phyloP scores from a whole-genome alignment of 1,140 invertebrate species.

The Temnothorax nylanderi region DNA sequence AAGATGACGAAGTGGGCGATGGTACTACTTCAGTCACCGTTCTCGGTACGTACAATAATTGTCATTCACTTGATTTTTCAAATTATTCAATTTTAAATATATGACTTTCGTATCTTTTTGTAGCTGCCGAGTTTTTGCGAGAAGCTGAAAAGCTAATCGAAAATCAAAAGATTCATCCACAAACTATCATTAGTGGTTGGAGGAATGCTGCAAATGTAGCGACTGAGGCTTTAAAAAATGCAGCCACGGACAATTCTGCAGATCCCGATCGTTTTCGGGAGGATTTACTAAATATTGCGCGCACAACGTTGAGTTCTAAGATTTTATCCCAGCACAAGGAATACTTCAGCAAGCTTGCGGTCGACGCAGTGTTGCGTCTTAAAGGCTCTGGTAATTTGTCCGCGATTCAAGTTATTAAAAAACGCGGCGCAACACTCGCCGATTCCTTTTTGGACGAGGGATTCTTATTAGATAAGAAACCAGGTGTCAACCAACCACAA shows the following conservation, averaged over 20 bases:
- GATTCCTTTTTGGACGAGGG: slow-evolving; percentile 99
- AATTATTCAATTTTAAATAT: not conserved
- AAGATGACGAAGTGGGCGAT: slow-evolving; percentile 99
- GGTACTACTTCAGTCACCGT: slow-evolving; percentile 99
- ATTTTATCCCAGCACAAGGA: slow-evolving; percentile 99
- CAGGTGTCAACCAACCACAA: slow-evolving; percentile 95
- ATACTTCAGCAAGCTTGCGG: slow-evolving; percentile 97
- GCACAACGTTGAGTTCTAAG: slow-evolving; percentile 99
- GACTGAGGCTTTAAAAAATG: slow-evolving; percentile 91
- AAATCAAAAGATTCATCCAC: slow-evolving; percentile 97
- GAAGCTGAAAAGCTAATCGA: slow-evolving; percentile 98
- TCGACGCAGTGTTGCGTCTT: slow-evolving; percentile 97
- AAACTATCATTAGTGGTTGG: slow-evolving; percentile 99
- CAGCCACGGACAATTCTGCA: slow-evolving; percentile 93
- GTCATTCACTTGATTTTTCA: slow-evolving; percentile 16
- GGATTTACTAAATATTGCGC: slow-evolving; percentile 98
- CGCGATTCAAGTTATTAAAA: slow-evolving; percentile 99
- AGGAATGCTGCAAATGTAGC: slow-evolving; percentile 94
- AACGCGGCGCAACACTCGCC: slow-evolving; percentile 95
- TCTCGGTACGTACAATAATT: slow-evolving; percentile 87
- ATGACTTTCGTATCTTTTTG: slow-evolving; percentile 32
- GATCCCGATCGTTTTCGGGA: slow-evolving; percentile 93
- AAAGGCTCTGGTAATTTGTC: slow-evolving; percentile 98
- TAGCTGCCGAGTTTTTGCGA: slow-evolving; percentile 96
- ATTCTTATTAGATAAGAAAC: slow-evolving; percentile 98